phyloP scores from a whole-genome alignment of 2,888 invertebrate species.

The Drosophila paranaensis region DNA sequence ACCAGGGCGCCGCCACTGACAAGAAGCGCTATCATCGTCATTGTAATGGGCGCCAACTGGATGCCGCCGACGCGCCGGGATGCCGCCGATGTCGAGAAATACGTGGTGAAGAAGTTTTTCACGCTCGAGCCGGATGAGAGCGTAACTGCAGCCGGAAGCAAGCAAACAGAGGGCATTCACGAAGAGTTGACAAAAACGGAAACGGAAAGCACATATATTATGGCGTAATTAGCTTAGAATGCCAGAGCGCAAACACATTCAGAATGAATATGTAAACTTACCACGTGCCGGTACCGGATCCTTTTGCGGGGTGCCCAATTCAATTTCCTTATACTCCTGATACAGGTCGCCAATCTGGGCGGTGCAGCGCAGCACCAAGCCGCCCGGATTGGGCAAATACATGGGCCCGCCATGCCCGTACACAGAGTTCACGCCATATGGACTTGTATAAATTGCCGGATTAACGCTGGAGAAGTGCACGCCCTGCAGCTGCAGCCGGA shows the following conservation, averaged over 20 bases:
- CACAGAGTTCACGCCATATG: conserved; percentile 73
- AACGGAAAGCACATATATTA: conserved; percentile 58
- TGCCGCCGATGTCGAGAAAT: conserved; percentile 77
- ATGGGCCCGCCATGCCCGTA: conserved; percentile 71
- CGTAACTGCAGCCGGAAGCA: conserved; percentile 73
- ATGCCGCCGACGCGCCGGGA: conserved; percentile 39
- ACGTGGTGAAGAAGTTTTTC: conserved; percentile 81
- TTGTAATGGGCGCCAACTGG: conserved; percentile 46
- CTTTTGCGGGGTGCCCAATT: conserved; percentile 89
- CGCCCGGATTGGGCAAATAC: conserved; percentile 84
- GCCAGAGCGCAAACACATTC: conserved; percentile 6
- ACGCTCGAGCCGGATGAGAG: conserved; percentile 82
- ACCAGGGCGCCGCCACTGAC: conserved; percentile 33
- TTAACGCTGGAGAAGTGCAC: conserved; percentile 83
- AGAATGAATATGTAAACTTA: conserved; percentile 80
- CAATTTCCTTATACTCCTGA: conserved; percentile 88
- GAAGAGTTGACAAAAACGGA: conserved; percentile 34
- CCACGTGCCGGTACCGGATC: conserved; percentile 93
- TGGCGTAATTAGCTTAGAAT: conserved; percentile 49
- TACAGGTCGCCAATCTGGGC: conserved; percentile 90
- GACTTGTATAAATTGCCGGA: conserved; percentile 62
- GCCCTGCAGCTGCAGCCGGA: conserved; percentile 84
- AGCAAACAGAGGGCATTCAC: conserved; percentile 15
- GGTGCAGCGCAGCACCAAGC: conserved; percentile 89
- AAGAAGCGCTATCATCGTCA: conserved; percentile 45